Evolutionary conservation across 2,113 vertebrate genomes (phyloP).

Genomic region (Agelaius tricolor): DNA sequence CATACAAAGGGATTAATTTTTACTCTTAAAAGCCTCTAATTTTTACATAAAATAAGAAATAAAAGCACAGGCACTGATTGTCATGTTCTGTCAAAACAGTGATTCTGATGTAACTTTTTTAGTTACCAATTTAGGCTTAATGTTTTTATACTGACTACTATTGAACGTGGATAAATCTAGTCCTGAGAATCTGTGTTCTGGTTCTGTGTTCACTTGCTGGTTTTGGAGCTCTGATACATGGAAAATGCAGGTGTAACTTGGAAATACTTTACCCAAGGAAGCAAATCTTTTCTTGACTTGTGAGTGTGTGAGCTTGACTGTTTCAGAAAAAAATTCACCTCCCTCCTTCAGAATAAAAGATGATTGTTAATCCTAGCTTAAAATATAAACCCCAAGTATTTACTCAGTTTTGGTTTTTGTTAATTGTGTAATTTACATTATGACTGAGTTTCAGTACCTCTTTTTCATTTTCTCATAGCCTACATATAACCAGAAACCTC

Average conservation of each 20-base stretch:
- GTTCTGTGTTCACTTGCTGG: not conserved
- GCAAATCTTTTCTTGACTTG: not conserved
- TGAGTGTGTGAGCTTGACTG: not conserved
- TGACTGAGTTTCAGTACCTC: not conserved
- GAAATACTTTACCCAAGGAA: not conserved
- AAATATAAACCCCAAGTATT: not conserved
- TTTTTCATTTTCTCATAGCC: not conserved
- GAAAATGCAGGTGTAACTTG: not conserved
- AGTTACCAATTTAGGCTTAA: not conserved
- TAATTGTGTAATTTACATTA: not conserved
- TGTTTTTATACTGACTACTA: not conserved
- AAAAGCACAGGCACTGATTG: not conserved
- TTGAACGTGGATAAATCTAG: not conserved
- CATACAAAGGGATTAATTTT: not conserved
- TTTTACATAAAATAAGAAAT: not conserved
- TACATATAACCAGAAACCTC: not conserved
- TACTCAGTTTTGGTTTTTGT: not conserved
- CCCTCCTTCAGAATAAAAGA: not conserved
- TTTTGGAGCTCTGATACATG: not conserved
- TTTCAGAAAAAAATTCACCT: not conserved
- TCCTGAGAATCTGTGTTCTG: not conserved
- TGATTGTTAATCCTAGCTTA: not conserved
- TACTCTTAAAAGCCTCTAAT: not conserved
- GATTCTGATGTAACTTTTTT: not conserved
- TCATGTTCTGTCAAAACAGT: not conserved